A percentile compares a stretch with the other conserved stretches of the same genome.
phyloP scores from a whole-genome alignment of 2,888 invertebrate genomes.

The Plagodis pulveraria region DNA sequence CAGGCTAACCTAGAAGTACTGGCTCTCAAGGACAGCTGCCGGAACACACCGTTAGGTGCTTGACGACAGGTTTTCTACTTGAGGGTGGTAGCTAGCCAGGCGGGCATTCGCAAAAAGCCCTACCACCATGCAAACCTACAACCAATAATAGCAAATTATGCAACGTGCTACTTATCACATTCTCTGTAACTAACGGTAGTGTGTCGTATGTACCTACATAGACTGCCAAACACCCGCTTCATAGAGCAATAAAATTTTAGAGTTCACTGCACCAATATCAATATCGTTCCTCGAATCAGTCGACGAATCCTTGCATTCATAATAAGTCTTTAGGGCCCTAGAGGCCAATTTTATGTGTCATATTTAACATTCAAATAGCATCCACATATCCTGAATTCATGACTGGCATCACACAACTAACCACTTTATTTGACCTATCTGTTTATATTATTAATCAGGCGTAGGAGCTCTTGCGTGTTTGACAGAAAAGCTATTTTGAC shows the following conservation, averaged over 20 bases:
- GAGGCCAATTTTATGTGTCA: slow-evolving; percentile 62
- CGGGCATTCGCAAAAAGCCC: too few relatives aligned
- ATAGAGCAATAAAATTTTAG: slow-evolving; percentile 8
- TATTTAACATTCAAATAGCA: slow-evolving; percentile 59
- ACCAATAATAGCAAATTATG: too few relatives aligned
- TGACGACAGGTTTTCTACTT: too few relatives aligned
- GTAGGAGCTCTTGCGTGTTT: slow-evolving; percentile 31
- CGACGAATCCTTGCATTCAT: slow-evolving; percentile 46
- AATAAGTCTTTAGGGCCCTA: slow-evolving; percentile 38
- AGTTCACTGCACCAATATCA: slow-evolving; percentile 9
- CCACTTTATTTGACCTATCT: slow-evolving; percentile 38
- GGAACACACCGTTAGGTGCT: too few relatives aligned
- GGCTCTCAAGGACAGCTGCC: too few relatives aligned
- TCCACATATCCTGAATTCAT: slow-evolving; percentile 58
- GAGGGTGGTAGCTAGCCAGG: too few relatives aligned
- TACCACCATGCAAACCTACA: too few relatives aligned
- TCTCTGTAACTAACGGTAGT: slow-evolving; percentile 20
- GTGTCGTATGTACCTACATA: slow-evolving; percentile 22
- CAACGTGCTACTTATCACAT: slow-evolving; percentile 24
- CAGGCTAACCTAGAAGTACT: too few relatives aligned
- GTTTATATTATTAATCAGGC: neutral
- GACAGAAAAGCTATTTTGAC: neutral
- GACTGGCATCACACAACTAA: slow-evolving; percentile 55
- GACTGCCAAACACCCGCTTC: slow-evolving; percentile 15
- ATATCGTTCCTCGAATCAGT: slow-evolving; percentile 33